Evolutionary conservation across 2,888 invertebrate species (phyloP), one percentile per base, ranked within the genome.

Genomic region (Dysmachus trigonus): DNA sequence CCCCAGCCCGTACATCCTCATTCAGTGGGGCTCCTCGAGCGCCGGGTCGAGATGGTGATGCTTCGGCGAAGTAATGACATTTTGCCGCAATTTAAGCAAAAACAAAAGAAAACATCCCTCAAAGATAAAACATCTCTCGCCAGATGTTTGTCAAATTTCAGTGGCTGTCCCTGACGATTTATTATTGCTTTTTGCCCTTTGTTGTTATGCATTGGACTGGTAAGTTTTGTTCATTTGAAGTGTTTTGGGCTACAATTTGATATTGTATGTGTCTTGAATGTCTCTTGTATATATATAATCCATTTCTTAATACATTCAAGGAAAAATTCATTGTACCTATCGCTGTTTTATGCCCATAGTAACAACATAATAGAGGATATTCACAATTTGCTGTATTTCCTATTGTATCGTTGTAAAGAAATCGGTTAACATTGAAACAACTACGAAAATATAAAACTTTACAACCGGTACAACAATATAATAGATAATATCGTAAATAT

Each of bases 71-170:
- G 53, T 51, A 81, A 81, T 81, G 62, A 62, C 51, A 62, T 81
- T 81, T 81, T 81, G 53, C 81, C 81, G 81, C 81, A 81, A 33
- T 51, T 81, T 81, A 47, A 30, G 41, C 27, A 53, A 30, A 81
- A 81, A 81, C 31, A 81, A 53, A 53, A 81, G 30, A 15, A 35
- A 77, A 77, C 47, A 41, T 77, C 77, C 77, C 27, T 77, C 77
- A 53, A 33, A 33, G 53, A 31, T 41, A 79, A 79, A 79, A 79
- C 27, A 79, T 27, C 33, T 33, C 18, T 53, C 53, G 53, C 33
- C 81, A 81, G 81, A 81, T 81, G 81, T 47, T 53, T 81, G 41
- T 81, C 81, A 81, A 81, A 79, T 51, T 41, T 79, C 62, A 62
- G 62, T 62, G 62, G 62, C 62, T 62, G 62, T 62, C 62, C 62